phyloP scores from a whole-genome alignment of 1,140 invertebrate genomes.

The Drosophila burlai region DNA sequence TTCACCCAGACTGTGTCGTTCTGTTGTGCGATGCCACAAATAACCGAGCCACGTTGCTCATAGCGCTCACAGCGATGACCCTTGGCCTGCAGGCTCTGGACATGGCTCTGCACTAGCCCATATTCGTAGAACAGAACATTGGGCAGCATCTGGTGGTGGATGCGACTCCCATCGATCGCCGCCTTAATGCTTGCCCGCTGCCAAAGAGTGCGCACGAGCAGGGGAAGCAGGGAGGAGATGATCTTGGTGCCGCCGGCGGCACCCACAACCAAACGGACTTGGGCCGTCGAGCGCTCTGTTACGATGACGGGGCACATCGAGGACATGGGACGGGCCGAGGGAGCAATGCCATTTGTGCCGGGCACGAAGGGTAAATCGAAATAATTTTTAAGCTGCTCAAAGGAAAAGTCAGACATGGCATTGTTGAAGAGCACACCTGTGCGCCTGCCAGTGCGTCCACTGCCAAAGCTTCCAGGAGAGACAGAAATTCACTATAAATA shows the following conservation, averaged over 20 bases:
- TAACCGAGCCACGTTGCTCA: constrained; percentile 89
- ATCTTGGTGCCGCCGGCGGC: constrained; percentile 98
- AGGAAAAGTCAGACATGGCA: constrained; percentile 98
- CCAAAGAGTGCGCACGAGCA: constrained; percentile 90
- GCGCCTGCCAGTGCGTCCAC: constrained; percentile 77
- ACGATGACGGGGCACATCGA: constrained; percentile 97
- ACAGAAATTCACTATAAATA: not conserved
- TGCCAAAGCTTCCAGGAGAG: constrained; percentile 64
- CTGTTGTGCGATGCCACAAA: constrained; percentile 89
- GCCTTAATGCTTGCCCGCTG: constrained; percentile 91
- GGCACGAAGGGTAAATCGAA: constrained; percentile 90
- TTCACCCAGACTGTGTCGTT: constrained; percentile 90
- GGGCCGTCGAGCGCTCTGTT: constrained; percentile 89
- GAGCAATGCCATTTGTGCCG: constrained; percentile 91
- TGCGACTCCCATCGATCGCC: constrained; percentile 92
- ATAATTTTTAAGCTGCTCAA: constrained; percentile 91
- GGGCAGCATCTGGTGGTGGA: constrained; percentile 98
- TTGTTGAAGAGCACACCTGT: constrained; percentile 98
- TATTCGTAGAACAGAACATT: constrained; percentile 92
- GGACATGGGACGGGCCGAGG: constrained; percentile 94
- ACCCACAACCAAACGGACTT: constrained; percentile 93
- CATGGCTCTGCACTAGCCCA: constrained; percentile 87
- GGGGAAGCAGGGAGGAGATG: constrained; percentile 91
- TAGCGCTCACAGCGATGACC: constrained; percentile 90
- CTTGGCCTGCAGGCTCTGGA: constrained; percentile 88